phyloP scores from a whole-genome alignment of 2,888 invertebrate genomes.

The Yponomeuta malinellus region DNA sequence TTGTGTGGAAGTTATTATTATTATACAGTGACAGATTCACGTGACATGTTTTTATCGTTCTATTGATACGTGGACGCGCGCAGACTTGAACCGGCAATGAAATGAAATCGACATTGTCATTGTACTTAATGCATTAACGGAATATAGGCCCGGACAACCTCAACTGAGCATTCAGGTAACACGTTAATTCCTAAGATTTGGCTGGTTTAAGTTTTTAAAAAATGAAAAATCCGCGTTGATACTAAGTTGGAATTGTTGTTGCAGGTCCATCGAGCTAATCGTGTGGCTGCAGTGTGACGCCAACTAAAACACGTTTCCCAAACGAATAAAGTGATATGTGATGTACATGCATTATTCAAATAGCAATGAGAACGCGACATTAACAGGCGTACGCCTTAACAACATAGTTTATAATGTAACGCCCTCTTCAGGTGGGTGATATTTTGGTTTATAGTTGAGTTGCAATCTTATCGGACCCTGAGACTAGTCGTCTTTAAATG shows the following conservation, averaged over 20 bases:
- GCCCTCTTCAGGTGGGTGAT: not conserved
- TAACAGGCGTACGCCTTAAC: not conserved
- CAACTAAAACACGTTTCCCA: not conserved
- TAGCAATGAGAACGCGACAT: not conserved
- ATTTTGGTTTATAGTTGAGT: not conserved
- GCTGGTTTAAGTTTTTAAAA: no score
- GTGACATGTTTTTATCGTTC: no score
- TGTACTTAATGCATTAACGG: no score
- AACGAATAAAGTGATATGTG: not conserved
- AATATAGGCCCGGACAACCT: no score
- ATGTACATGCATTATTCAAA: not conserved
- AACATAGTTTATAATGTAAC: not conserved
- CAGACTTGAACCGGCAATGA: no score
- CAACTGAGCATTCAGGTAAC: constrained; percentile 70
- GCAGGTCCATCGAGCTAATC: not conserved
- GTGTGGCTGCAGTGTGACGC: not conserved
- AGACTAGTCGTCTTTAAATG: no score
- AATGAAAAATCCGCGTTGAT: no score
- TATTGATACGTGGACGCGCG: no score
- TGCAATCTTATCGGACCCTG: not conserved
- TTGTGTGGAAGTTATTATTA: no score
- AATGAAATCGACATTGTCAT: no score
- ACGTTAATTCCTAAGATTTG: no score
- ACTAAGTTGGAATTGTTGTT: not conserved
- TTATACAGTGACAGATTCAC: no score